phyloP scores from a whole-genome alignment of 2,888 invertebrate species.

The Drosophila mimetica region DNA sequence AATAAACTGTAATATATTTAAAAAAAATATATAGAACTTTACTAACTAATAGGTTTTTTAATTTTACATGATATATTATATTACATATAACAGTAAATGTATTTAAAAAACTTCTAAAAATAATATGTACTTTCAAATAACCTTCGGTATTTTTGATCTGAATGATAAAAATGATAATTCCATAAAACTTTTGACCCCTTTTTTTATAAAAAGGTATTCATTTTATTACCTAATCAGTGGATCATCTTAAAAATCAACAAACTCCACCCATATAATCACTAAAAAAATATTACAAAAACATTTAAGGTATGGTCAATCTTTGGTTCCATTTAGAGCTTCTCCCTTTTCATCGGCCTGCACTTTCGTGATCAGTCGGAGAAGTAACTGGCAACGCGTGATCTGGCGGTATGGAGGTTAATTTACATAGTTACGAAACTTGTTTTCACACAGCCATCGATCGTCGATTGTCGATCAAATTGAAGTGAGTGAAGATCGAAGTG shows the following conservation, averaged over 20 bases:
- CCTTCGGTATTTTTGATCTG: too few species aligned
- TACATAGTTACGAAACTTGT: conserved; percentile 37
- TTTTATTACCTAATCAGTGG: not conserved
- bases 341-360: conserved; percentile 5
- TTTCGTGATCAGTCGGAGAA: conserved; percentile 15
- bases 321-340: not conserved
- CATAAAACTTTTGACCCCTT: too few species aligned
- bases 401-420: conserved; percentile 33
- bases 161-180: too few species aligned
- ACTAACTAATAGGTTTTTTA: too few species aligned
- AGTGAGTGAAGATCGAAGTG: conserved; percentile 5
- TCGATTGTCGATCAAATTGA: conserved; percentile 12
- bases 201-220: not conserved
- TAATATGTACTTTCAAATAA: too few species aligned
- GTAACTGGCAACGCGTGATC: conserved; percentile 37
- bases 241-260: not conserved
- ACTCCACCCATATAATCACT: not conserved
- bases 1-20: not conserved
- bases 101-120: too few species aligned
- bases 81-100: too few species aligned
- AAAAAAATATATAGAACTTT: too few species aligned
- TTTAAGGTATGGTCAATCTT: conserved; percentile 2
- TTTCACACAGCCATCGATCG: conserved; percentile 24
- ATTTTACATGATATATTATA: too few species aligned
- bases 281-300: not conserved